Evolutionary conservation across 2,888 invertebrate genomes (phyloP), one percentile per base, ranked within the genome.

Genomic region (Archips crataeganus): DNA sequence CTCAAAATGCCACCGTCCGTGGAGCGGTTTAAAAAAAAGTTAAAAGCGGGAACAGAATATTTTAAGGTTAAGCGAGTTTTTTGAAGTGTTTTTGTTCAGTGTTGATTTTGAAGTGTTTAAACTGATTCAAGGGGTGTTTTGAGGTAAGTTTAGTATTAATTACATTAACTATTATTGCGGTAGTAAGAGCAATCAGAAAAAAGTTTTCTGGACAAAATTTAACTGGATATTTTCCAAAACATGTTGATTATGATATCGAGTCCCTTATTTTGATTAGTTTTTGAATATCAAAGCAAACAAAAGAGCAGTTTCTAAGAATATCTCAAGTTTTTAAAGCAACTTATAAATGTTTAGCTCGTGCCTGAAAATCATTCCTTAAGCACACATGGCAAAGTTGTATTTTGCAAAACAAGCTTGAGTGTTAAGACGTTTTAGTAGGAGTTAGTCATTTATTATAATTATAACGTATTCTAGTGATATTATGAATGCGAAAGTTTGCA

Each of bases 21-120:
- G 32, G 32, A 32, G 57, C 57, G 32, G 32, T 32, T 57, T 32
- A 32, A 32, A 57, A 57, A 57, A 57, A 57, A 57, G 42, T 45
- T 42, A 32, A 62, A 45, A 42, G 62, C 45, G 62, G 62, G 45
- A 62, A 62, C 15, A 54, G 57, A 32, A 32, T 23, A 57, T 57
- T 57, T 57, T 57, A 57, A 57, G 23, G 57, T 57, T 57, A 32
- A 23, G 10, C 32, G 57, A 32, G 57, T 32, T 32, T 57, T 57
- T 10, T 8, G 32, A 57, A 32, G 57, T 57, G 57, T 15, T 54
- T 54, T 54, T 54, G 13, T 54, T 49, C 23, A n/a, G 57, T 32
- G 57, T 32, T 57, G 51, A 15, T 32, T 32, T 32, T 57, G 51
- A 15, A 54, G 23, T 54, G 23, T 23, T 23, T 9, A 2, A 49